phyloP scores from a whole-genome alignment of 1,140 invertebrate genomes.

The Lanistes nyassanus region DNA sequence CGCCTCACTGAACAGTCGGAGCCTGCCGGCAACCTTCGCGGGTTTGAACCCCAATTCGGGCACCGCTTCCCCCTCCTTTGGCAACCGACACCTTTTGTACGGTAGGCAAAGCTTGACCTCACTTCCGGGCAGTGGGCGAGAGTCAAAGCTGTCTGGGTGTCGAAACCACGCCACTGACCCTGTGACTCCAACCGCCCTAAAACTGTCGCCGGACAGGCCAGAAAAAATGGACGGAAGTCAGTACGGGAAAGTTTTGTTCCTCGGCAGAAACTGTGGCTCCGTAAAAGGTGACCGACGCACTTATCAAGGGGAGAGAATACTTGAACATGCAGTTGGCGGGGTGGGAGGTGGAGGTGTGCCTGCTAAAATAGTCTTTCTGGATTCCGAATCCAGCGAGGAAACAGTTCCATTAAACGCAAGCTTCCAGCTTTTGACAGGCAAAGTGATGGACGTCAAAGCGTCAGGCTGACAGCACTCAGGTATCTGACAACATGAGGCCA shows the following conservation, averaged over 20 bases:
- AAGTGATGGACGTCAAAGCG: too few species aligned
- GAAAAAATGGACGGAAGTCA: not conserved
- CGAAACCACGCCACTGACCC: not conserved
- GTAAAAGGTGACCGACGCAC: not conserved
- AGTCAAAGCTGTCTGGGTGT: not conserved
- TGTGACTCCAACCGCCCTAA: not conserved
- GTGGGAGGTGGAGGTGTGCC: slow-evolving; percentile 12
- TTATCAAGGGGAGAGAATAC: not conserved
- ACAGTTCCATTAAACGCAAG: not conserved
- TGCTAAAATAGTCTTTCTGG: slow-evolving; percentile 7
- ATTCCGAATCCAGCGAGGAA: not conserved
- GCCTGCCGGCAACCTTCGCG: not conserved
- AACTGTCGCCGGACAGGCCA: not conserved
- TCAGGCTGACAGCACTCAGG: too few species aligned
- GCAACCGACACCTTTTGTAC: not conserved
- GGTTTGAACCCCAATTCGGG: not conserved
- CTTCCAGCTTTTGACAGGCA: not conserved
- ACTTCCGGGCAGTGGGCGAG: not conserved
- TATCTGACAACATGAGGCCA: too few species aligned
- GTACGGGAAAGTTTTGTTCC: not conserved
- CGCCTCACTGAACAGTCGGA: not conserved
- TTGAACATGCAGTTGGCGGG: not conserved
- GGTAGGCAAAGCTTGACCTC: not conserved
- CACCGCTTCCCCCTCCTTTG: not conserved
- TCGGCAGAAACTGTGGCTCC: not conserved